A percentile compares a stretch with the other conserved stretches of the same genome.
Conservation (phyloP, 1,140 invertebrate genomes). For the Eupristina koningsbergeri region DNA sequence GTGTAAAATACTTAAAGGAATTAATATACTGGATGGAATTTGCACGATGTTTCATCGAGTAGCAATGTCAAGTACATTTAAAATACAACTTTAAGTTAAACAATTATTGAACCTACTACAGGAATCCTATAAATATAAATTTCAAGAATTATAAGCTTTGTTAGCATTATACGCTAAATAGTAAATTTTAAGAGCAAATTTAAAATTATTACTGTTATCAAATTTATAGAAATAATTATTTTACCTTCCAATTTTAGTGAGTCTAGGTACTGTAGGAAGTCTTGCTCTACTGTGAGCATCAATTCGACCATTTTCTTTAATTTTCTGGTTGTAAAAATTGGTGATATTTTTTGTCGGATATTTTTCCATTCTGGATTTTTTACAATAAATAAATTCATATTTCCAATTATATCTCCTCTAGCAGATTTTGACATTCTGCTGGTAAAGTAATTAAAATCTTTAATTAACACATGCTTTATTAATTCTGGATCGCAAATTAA, state of each 20-base stretch:
- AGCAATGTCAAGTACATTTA: no score
- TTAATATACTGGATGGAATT: no score
- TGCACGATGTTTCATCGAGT: no score
- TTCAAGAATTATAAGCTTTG: no score
- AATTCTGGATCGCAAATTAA: slow-evolving; percentile 70
- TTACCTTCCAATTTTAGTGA: slow-evolving; percentile 41
- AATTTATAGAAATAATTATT: neutral
- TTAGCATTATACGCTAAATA: no score
- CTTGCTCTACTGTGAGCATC: slow-evolving; percentile 65
- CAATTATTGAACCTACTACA: no score
- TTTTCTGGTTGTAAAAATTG: slow-evolving; percentile 68
- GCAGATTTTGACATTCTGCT: slow-evolving; percentile 57
- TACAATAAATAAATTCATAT: slow-evolving; percentile 60
- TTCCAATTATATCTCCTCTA: slow-evolving; percentile 55
- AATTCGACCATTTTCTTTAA: slow-evolving; percentile 69
- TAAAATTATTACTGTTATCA: no score
- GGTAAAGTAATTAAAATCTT: slow-evolving; percentile 71
- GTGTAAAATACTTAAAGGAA: no score
- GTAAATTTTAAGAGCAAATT: no score
- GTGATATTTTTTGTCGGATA: slow-evolving; percentile 66
- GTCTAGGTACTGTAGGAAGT: slow-evolving; percentile 63
- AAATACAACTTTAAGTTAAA: no score
- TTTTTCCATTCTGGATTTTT: slow-evolving; percentile 67
- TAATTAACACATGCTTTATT: slow-evolving; percentile 70
- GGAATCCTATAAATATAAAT: no score